Evolutionary conservation across 2,888 invertebrate species (phyloP).

Genomic region (Dicranocentrus wangi): DNA sequence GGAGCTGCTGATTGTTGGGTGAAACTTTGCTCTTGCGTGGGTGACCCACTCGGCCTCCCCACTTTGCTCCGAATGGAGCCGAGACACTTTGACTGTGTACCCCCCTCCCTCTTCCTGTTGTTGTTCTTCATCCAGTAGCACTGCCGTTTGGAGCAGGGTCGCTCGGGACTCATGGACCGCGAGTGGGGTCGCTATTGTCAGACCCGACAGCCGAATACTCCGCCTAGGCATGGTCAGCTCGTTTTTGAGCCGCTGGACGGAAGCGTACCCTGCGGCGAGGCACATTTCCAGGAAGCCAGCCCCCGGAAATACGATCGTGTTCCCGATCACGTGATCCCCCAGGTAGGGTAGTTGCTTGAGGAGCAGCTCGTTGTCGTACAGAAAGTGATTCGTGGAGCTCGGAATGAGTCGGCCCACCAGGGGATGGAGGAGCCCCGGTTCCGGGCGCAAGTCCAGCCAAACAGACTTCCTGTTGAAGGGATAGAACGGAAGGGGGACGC

Average conservation of each 20-base stretch:
- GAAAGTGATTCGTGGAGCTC: background rate
- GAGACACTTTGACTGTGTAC: no score
- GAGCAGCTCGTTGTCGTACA: background rate
- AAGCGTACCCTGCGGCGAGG: constrained; percentile 5
- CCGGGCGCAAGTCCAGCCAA: constrained; percentile 29
- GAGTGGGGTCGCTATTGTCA: no score
- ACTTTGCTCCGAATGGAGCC: no score
- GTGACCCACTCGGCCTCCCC: no score
- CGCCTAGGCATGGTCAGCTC: background rate
- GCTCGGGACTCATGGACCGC: no score
- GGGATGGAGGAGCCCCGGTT: constrained; percentile 52
- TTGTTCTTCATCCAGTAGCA: no score
- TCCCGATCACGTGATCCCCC: constrained; percentile 19
- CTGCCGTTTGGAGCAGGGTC: no score
- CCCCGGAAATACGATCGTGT: background rate
- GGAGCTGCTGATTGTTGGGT: no score
- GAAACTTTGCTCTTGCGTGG: no score
- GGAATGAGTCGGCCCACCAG: constrained; percentile 42
- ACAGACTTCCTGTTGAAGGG: constrained; percentile 51
- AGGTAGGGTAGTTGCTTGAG: background rate
- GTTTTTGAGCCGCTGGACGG: background rate
- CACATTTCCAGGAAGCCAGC: constrained; percentile 25
- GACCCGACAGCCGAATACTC: background rate
- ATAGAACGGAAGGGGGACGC: constrained; percentile 46
- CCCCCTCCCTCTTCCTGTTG: no score